Conservation (phyloP, 1,140 invertebrate species). For the Heterodera carotae region DNA sequence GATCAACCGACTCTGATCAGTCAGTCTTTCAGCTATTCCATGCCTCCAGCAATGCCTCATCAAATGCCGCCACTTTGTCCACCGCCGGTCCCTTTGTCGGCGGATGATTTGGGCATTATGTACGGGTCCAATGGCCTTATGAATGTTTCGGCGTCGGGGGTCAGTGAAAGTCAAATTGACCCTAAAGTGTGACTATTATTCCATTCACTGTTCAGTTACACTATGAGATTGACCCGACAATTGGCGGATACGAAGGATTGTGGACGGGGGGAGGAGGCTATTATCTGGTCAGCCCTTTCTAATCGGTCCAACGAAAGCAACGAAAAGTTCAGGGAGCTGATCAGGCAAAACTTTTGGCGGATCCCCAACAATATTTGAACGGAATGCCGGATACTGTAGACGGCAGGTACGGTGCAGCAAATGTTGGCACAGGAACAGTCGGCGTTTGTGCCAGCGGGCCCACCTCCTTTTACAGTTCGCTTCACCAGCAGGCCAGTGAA, state of each 20-base stretch:
- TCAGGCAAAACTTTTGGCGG: background rate
- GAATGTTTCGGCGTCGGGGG: background rate
- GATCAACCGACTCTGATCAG: background rate
- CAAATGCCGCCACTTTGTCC: background rate
- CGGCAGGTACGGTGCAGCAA: slow-evolving; percentile 4
- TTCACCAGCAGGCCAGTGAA: background rate
- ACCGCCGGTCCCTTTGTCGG: background rate
- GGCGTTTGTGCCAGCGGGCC: background rate
- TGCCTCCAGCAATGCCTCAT: background rate
- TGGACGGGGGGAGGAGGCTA: slow-evolving; percentile 12
- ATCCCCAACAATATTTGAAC: background rate
- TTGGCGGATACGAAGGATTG: background rate
- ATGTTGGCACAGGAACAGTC: background rate
- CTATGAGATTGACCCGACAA: slow-evolving; percentile 8
- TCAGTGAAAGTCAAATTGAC: background rate
- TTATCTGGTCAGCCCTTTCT: slow-evolving; percentile 1
- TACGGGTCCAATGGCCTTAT: background rate
- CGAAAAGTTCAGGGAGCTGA: background rate
- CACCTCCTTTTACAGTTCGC: background rate
- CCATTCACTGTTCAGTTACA: background rate
- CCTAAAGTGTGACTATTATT: too few species aligned
- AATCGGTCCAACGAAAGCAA: background rate
- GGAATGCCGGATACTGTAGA: background rate
- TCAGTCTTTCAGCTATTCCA: background rate
- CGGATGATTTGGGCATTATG: background rate